phyloP scores from a whole-genome alignment of 1,140 invertebrate genomes.

The Aleiodes sp. region DNA sequence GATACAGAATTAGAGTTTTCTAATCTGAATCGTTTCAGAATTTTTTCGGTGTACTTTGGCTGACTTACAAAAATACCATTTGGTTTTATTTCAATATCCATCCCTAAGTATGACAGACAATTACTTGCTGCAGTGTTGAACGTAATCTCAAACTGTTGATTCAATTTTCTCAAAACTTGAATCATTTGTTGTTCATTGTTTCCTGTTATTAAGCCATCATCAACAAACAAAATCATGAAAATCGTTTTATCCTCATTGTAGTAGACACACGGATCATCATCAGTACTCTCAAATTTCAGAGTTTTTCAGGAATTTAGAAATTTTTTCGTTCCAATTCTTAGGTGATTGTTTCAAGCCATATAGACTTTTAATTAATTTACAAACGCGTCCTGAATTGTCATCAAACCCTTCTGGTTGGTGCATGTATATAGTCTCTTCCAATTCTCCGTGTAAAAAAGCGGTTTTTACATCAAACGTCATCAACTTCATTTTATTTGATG shows the following conservation, averaged over 20 bases:
- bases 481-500: slow-evolving; percentile 36
- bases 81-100: slow-evolving; percentile 12
- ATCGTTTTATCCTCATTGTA: slow-evolving; percentile 27
- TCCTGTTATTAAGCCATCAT: slow-evolving; percentile 26
- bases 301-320: slow-evolving; percentile 25
- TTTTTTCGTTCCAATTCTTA: slow-evolving; percentile 32
- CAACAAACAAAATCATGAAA: slow-evolving; percentile 5
- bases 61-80: slow-evolving; percentile 29
- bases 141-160: slow-evolving; percentile 33
- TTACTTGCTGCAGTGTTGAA: neutral
- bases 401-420: slow-evolving; percentile 48
- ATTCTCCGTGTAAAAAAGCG: slow-evolving; percentile 55
- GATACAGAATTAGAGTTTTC: slow-evolving; percentile 26
- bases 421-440: slow-evolving; percentile 56
- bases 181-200: neutral
- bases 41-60: slow-evolving; percentile 29
- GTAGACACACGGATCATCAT: slow-evolving; percentile 38
- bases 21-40: slow-evolving; percentile 40
- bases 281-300: slow-evolving; percentile 17
- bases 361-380: slow-evolving; percentile 32
- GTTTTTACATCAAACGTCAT: slow-evolving; percentile 59
- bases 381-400: slow-evolving; percentile 32
- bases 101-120: slow-evolving; percentile 27
- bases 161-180: slow-evolving; percentile 20
- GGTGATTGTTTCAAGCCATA: slow-evolving; percentile 37